Conservation (phyloP, 2,797 vertebrate genomes). For the Fistularia tabacaria region DNA sequence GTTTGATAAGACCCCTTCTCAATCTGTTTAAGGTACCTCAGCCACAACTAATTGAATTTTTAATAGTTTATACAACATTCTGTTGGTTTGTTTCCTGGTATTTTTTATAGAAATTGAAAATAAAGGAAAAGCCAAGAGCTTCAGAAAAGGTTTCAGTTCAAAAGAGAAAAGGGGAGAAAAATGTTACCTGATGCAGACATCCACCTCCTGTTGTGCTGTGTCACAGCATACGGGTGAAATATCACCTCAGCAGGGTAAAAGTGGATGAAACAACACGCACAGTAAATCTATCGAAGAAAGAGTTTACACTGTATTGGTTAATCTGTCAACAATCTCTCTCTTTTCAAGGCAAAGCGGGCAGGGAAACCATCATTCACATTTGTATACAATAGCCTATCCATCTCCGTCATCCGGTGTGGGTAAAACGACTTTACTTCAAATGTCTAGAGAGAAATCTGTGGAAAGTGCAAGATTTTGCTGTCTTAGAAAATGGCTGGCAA, state of each 20-base stretch:
- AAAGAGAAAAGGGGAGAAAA: conserved; percentile 9
- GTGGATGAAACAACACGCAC: conserved; percentile 66
- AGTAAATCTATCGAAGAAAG: conserved; percentile 59
- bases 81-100: too few relatives aligned
- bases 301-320: conserved; percentile 62
- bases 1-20: too few relatives aligned
- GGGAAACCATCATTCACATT: conserved; percentile 77
- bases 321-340: conserved; percentile 74
- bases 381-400: conserved; percentile 72
- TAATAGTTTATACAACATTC: too few relatives aligned
- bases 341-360: conserved; percentile 60
- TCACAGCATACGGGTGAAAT: conserved; percentile 56
- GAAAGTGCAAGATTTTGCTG: conserved; percentile 48
- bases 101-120: too few relatives aligned
- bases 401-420: conserved; percentile 64
- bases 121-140: conserved; percentile 16
- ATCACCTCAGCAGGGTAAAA: conserved; percentile 39
- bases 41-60: too few relatives aligned
- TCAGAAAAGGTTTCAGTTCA: not conserved
- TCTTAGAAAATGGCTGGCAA: conserved; percentile 40
- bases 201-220: conserved; percentile 25
- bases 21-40: too few relatives aligned
- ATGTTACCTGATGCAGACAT: conserved; percentile 58
- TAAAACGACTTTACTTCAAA: conserved; percentile 69
- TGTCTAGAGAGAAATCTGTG: conserved; percentile 67